Percentiles rank a stretch among this genome's conserved stretches.
Evolutionary conservation across 2,113 vertebrate species (phyloP).

Genomic region (Monopterus albus): DNA sequence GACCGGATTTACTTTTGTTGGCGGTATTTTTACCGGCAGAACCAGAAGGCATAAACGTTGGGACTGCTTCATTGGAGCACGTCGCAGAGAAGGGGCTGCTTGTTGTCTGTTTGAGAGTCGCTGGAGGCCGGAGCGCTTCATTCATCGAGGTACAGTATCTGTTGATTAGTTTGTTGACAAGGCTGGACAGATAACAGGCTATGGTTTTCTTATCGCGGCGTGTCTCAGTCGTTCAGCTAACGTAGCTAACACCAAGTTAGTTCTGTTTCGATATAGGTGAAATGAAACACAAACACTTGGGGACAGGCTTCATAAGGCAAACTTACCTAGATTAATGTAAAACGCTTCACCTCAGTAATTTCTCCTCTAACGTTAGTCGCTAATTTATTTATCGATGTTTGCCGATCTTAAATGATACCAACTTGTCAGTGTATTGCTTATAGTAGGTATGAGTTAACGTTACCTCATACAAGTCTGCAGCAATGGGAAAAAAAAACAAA

Average conservation of each 20-base stretch:
- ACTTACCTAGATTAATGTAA: too few species aligned
- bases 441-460: not conserved
- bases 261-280: slow-evolving; percentile 17
- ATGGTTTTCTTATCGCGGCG: not conserved
- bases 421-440: too few species aligned
- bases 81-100: not conserved
- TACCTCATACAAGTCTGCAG: too few species aligned
- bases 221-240: too few species aligned
- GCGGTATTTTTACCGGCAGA: not conserved
- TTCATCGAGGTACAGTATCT: not conserved
- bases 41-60: not conserved
- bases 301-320: too few species aligned
- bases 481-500: too few species aligned
- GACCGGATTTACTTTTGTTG: slow-evolving; percentile 11
- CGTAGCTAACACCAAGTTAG: not conserved
- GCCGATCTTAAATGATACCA: too few species aligned
- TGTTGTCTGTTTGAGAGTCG: not conserved
- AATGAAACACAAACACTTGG: too few species aligned
- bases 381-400: too few species aligned
- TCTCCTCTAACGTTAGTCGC: too few species aligned
- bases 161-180: too few species aligned
- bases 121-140: not conserved
- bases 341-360: too few species aligned
- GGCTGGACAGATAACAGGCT: not conserved
- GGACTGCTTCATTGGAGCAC: not conserved